Conservation (phyloP, 2,797 vertebrate genomes). For the Aulostomus chinensis region DNA sequence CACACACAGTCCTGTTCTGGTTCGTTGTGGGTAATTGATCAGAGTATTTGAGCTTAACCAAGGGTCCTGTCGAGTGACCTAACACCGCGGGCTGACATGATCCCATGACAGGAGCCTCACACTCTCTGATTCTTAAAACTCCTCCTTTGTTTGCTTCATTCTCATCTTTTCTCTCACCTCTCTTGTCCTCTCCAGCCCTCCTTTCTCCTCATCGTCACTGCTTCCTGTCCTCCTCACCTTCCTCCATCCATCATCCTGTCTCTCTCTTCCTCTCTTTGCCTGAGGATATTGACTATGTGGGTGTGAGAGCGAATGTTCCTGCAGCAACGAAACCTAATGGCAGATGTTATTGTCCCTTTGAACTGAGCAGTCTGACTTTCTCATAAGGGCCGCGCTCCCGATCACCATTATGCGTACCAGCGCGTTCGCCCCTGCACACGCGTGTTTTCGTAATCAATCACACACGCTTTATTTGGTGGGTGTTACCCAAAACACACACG, state of each 20-base stretch:
- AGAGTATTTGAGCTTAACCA: slow-evolving; percentile 58
- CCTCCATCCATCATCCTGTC: slow-evolving; percentile 32
- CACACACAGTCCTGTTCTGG: slow-evolving; percentile 23
- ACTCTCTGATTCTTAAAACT: slow-evolving; percentile 25
- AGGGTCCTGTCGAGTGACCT: slow-evolving; percentile 11
- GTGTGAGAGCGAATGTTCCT: slow-evolving; percentile 19
- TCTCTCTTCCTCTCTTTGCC: slow-evolving; percentile 12
- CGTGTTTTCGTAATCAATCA: slow-evolving; percentile 51
- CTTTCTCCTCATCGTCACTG: slow-evolving; percentile 3
- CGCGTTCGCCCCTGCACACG: slow-evolving; percentile 32
- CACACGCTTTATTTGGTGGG: slow-evolving; percentile 2
- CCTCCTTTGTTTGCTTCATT: slow-evolving; percentile 20
- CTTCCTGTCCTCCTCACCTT: slow-evolving; percentile 3
- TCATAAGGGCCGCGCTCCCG: too few relatives aligned
- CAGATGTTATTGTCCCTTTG: slow-evolving; percentile 60
- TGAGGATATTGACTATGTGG: slow-evolving; percentile 39
- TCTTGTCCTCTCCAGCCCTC: slow-evolving; percentile 17
- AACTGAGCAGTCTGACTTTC: slow-evolving; percentile 42
- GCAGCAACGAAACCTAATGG: slow-evolving; percentile 52
- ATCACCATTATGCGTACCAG: too few relatives aligned
- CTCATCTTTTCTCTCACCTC: slow-evolving; percentile 24
- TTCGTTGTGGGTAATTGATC: slow-evolving; percentile 70
- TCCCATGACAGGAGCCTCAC: slow-evolving; percentile 29
- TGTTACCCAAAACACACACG: slow-evolving; percentile 7
- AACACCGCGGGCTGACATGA: slow-evolving; percentile 28